Conservation (phyloP, 1,140 invertebrate genomes). For the Drosophila bipectinata region DNA sequence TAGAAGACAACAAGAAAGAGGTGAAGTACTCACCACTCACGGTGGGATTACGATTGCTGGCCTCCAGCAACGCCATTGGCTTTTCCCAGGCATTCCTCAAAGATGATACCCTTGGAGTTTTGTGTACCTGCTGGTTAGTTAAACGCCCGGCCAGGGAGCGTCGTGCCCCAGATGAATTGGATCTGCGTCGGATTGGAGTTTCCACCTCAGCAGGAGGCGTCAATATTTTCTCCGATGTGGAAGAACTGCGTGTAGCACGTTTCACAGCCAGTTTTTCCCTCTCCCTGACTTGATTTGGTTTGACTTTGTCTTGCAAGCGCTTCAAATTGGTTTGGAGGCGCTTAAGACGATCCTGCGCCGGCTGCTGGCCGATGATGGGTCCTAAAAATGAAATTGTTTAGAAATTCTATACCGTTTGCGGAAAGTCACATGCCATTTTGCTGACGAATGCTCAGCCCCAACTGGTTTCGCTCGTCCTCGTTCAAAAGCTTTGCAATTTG, state of each 20-base stretch:
- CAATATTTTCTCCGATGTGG: not conserved
- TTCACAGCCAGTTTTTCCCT: no score
- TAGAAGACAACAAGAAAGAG: not conserved
- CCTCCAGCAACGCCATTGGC: conserved; percentile 59
- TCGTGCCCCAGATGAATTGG: not conserved
- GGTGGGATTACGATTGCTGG: conserved; percentile 44
- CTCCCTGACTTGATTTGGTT: not conserved
- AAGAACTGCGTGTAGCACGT: conserved; percentile 2
- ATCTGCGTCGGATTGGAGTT: not conserved
- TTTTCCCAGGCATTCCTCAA: conserved; percentile 52
- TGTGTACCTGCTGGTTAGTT: not conserved
- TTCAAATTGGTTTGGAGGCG: conserved; percentile 63
- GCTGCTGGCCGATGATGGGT: conserved; percentile 10
- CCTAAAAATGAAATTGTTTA: not conserved
- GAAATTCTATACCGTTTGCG: not conserved
- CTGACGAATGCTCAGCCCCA: not conserved
- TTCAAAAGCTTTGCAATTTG: not conserved
- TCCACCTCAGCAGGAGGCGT: not conserved
- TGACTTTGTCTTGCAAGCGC: conserved; percentile 12
- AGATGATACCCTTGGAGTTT: not conserved
- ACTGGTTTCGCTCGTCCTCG: not conserved
- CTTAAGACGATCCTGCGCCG: conserved; percentile 71
- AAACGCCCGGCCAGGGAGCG: conserved; percentile 1
- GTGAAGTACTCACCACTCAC: conserved; percentile 43
- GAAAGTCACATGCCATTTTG: not conserved